Conservation (phyloP, 1,140 invertebrate genomes). For the Mya arenaria region DNA sequence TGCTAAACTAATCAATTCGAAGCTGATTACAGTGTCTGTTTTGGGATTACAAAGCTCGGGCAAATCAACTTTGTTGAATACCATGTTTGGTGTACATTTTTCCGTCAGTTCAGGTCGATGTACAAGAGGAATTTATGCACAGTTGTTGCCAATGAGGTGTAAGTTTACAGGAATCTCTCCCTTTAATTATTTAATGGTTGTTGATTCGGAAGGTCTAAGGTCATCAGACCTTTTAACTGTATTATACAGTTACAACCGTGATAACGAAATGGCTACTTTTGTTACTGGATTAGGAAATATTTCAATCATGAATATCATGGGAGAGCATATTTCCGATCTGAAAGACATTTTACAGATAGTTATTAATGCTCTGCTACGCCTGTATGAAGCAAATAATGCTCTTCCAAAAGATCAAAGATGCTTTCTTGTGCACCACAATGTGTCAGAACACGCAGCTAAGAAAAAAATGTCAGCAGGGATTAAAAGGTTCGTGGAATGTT, state of each 20-base stretch:
- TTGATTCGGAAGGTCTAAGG: slow-evolving; percentile 33
- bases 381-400: slow-evolving; percentile 23
- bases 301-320: slow-evolving; percentile 51
- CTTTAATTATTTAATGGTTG: slow-evolving; percentile 4
- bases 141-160: background rate
- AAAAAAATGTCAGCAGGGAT: no score
- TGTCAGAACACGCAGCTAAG: background rate
- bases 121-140: background rate
- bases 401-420: slow-evolving; percentile 25
- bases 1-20: background rate
- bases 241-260: no score
- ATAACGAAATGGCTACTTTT: slow-evolving; percentile 55
- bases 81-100: slow-evolving; percentile 24
- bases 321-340: slow-evolving; percentile 39
- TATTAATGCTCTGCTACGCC: slow-evolving; percentile 31
- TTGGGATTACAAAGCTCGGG: slow-evolving; percentile 28
- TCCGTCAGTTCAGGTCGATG: background rate
- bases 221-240: slow-evolving; percentile 39
- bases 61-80: slow-evolving; percentile 18
- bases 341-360: slow-evolving; percentile 50
- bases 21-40: background rate
- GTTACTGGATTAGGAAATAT: slow-evolving; percentile 49
- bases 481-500: no score
- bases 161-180: background rate
- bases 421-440: slow-evolving; percentile 49